Conservation (phyloP, 2,113 vertebrate species). For the Tapirus terrestris region DNA sequence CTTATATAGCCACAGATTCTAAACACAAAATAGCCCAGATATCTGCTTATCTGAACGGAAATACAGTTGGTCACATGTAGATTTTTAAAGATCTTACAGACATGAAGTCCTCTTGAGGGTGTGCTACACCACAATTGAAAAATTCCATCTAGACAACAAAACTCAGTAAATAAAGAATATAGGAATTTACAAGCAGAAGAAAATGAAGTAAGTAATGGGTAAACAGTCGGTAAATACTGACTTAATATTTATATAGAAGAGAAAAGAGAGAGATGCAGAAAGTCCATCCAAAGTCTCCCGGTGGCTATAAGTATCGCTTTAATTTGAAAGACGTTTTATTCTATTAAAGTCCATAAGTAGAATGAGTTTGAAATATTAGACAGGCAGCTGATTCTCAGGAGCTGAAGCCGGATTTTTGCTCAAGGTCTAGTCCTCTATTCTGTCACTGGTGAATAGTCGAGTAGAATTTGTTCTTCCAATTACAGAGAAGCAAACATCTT, state of each 20-base stretch:
- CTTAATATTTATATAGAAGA: neutral
- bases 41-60: neutral
- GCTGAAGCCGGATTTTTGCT: slow-evolving; percentile 57
- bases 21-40: neutral
- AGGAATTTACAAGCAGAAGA: neutral
- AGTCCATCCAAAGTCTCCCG: slow-evolving; percentile 63
- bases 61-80: neutral
- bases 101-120: neutral
- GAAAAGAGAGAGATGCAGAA: neutral
- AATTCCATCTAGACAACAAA: neutral
- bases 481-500: neutral
- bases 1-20: neutral
- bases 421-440: slow-evolving; percentile 68
- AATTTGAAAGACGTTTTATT: slow-evolving; percentile 76
- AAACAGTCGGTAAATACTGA: neutral
- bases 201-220: neutral
- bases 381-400: slow-evolving; percentile 51
- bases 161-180: neutral
- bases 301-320: slow-evolving; percentile 68
- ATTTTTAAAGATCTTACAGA: neutral
- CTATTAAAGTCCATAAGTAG: slow-evolving; percentile 69
- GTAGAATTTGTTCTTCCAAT: slow-evolving; percentile 62
- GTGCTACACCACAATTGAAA: neutral
- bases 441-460: slow-evolving; percentile 53
- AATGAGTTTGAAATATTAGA: slow-evolving; percentile 73